phyloP scores from a whole-genome alignment of 2,113 vertebrate species.

The Oreochromis aureus region DNA sequence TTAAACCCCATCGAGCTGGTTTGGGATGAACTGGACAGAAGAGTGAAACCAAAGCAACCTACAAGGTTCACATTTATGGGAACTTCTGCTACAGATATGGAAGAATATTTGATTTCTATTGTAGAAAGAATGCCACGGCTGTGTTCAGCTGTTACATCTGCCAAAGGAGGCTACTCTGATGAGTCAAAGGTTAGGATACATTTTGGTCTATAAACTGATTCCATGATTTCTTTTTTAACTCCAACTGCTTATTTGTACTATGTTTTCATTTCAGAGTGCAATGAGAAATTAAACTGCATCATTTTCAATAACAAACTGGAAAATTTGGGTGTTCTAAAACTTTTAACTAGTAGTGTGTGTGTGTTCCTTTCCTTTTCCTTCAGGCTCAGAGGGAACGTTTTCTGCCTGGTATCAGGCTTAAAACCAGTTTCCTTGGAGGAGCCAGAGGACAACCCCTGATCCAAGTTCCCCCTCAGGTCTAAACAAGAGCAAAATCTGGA shows the following conservation, averaged over 20 bases:
- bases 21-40: no score
- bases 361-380: background rate
- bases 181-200: background rate
- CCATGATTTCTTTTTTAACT: background rate
- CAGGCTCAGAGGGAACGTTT: background rate
- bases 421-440: background rate
- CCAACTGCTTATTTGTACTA: no score
- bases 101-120: background rate
- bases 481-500: background rate
- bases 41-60: no score
- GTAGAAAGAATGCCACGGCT: fast-evolving
- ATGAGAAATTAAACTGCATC: no score
- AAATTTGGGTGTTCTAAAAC: no score
- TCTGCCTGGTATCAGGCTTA: background rate
- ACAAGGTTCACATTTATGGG: no score
- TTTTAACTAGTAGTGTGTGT: background rate
- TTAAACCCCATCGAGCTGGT: no score
- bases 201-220: background rate
- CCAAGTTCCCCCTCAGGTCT: background rate
- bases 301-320: no score
- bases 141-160: background rate
- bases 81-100: no score
- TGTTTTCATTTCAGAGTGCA: no score
- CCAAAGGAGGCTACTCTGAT: background rate
- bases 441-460: background rate